phyloP scores from a whole-genome alignment of 2,888 invertebrate species.

The Nomada lathburiana region DNA sequence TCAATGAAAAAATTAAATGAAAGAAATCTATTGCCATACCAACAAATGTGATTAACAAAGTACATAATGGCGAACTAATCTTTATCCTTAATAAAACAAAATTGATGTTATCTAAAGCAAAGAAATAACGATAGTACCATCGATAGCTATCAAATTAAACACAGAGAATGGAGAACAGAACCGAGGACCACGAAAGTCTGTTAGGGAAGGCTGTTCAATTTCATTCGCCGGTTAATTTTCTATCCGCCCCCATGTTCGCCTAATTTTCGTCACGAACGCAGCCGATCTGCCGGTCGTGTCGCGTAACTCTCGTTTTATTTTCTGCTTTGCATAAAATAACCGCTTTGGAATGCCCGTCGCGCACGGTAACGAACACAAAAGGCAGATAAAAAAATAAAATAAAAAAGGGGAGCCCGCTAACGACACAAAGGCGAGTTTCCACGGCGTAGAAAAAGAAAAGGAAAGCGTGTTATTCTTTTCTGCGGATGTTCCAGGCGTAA shows the following conservation, averaged over 20 bases:
- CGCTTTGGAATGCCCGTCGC: constrained; percentile 28
- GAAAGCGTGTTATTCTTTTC: constrained; percentile 3
- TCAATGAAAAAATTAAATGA: no score
- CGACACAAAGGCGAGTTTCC: constrained; percentile 31
- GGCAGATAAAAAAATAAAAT: not conserved
- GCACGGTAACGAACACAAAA: constrained; percentile 26
- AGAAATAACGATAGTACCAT: no score
- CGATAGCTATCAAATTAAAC: no score
- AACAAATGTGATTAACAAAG: no score
- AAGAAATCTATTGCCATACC: no score
- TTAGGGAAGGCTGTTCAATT: constrained; percentile 4
- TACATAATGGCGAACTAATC: no score
- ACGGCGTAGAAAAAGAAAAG: not conserved
- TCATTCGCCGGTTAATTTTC: constrained; percentile 23
- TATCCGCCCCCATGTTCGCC: not conserved
- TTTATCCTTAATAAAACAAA: no score
- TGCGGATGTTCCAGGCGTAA: not conserved
- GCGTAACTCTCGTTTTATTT: constrained; percentile 33
- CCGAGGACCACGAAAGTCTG: not conserved
- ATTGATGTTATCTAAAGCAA: no score
- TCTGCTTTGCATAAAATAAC: constrained; percentile 46
- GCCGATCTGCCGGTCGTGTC: constrained; percentile 15
- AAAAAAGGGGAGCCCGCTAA: not conserved
- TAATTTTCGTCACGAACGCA: constrained; percentile 59
- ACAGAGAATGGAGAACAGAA: not conserved